Evolutionary conservation across 2,797 vertebrate species (phyloP), one percentile per base, ranked within the genome.

Genomic region (Micrastur ruficollis): DNA sequence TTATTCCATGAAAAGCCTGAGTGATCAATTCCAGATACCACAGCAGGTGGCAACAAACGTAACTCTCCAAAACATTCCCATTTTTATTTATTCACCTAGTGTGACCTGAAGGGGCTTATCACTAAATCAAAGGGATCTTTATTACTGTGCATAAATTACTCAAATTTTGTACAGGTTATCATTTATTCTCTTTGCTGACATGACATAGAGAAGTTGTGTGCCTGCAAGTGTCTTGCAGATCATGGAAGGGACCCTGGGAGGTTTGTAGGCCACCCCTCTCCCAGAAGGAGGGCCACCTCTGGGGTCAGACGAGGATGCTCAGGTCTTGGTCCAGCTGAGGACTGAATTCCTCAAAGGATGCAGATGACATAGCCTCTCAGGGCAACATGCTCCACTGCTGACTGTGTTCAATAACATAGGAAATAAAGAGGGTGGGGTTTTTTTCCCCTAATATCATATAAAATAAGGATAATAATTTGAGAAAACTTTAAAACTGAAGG

Each of bases 281-380:
- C 11, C 17, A 25, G 23, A 59, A 61, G n/a, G 55, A 53, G 6
- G 19, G 7, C 4, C 5, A 5, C 5, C 5, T 32, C 17, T 31
- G 14, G 8, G 11, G 5, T 83, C 40, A 88, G 44, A 47, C 0
- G 0, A 67, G 31, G 7, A 6, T 38, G 2, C 8, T 38, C 36
- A 55, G 1, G 4, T 59, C 50, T 40, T 56, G 14, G 8, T 65
- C 27, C 13, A n/a, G 10, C 1, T 55, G 52, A 61, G 25, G 21
- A 84, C n/a, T 56, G 46, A 82, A 65, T 56, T 31, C 12, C 6
- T 59, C 16, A 16, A 80, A 49, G 13, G 23, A 18, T 14, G 12
- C 16, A 34, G 10, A 36, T 8, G 26, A 20, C 14, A 20, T 6
- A 52, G 8, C 2, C 6, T 49, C 55, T 52, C 13, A 13, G 18